Evolutionary conservation across 2,113 vertebrate genomes (phyloP), one percentile per base, ranked within the genome.

Genomic region (Mandrillus leucophaeus): DNA sequence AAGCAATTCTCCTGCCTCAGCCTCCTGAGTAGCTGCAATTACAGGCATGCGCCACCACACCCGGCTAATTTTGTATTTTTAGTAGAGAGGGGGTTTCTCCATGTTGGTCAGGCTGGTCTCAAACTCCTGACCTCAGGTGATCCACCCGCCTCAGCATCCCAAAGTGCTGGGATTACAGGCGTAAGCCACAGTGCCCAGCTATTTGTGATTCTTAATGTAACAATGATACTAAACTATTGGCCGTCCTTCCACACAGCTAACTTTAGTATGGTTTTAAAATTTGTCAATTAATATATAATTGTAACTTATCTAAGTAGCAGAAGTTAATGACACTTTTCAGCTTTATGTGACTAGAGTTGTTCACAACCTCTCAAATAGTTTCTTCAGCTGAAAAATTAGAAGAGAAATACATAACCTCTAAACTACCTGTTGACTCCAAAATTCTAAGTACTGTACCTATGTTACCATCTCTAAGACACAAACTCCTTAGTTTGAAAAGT

Each of bases 311-410:
- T 88, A 82, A 90, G 23, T 55, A 76, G 84, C 27, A 92, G 75
- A 95, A 92, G 0, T 68, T 89, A 95, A 38, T 64, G 14, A 66
- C 1, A 30, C 22, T 57, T 85, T 95, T 89, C 55, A 72, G 40
- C 25, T 70, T 90, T 82, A 50, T 72, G 18, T 86, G 43, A 76
- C 50, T 30, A 87, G 27, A 38, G 20, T 48, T 93, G 35, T 11
- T 93, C 11, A 82, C 14, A 93, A 85, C 8, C 68, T 90, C n/a
- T 78, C 50, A 93, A 27, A 92, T 72, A 73, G 40, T 86, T 76
- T 97, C 59, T 90, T 95, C 50, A 87, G 30, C 8, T 66, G 7
- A 43, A 94, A 97, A 94, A 92, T 61, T 8, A 92, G 70, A 83
- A 85, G 30, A 90, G 76, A 92, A 79, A 6, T 78, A 79, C 83